phyloP scores from a whole-genome alignment of 37 sponge, comb jelly and placozoan genomes.

The Ephydatia muelleri region DNA sequence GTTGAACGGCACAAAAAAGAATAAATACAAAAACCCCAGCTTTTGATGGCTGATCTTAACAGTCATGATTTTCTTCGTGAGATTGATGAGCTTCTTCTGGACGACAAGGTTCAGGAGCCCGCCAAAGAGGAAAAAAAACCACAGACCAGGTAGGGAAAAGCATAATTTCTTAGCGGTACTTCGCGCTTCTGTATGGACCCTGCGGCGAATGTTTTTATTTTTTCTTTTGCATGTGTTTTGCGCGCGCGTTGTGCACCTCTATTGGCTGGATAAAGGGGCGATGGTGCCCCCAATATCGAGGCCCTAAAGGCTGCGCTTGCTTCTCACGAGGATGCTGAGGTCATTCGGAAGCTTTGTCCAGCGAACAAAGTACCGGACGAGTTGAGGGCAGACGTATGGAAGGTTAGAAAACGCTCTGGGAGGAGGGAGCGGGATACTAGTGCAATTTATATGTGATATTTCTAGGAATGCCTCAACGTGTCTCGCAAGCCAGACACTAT shows the following conservation, averaged over 20 bases:
- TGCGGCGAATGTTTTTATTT: background rate
- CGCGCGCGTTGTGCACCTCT: background rate
- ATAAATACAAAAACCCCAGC: background rate
- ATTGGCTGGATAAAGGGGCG: background rate
- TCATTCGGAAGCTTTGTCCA: slow-evolving; percentile 35
- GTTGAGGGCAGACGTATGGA: slow-evolving; percentile 65
- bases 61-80: slow-evolving; percentile 61
- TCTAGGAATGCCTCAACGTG: slow-evolving; percentile 69
- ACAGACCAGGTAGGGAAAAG: background rate
- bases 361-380: slow-evolving; percentile 54
- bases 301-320: slow-evolving; percentile 45
- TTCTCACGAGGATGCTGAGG: slow-evolving; percentile 51
- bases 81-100: slow-evolving; percentile 56
- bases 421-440: no score
- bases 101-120: background rate
- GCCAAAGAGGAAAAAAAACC: background rate
- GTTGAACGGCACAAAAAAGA: background rate
- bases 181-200: background rate
- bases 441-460: background rate
- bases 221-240: background rate
- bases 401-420: no score
- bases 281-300: background rate
- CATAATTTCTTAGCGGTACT: background rate
- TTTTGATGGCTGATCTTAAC: background rate
- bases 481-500: slow-evolving; percentile 73